phyloP scores from a whole-genome alignment of 1,140 invertebrate genomes.

The Physella acuta region DNA sequence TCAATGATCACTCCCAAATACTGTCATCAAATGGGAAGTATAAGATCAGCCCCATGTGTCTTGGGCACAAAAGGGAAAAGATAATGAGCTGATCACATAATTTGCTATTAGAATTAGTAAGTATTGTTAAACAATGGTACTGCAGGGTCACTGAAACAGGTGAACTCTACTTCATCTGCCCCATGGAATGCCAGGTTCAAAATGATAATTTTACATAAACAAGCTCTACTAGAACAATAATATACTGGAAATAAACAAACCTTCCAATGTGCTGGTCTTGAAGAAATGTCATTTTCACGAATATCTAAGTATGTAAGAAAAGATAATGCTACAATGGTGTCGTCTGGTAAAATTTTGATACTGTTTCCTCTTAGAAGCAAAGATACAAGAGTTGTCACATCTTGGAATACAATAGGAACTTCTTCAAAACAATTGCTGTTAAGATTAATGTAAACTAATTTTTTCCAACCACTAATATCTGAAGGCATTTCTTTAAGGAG shows the following conservation, averaged over 20 bases:
- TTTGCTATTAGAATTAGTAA: no score
- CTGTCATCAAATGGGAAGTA: no score
- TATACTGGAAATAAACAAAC: slow-evolving; percentile 28
- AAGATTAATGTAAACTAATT: slow-evolving; percentile 48
- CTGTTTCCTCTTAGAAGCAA: slow-evolving; percentile 45
- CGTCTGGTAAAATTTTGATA: slow-evolving; percentile 41
- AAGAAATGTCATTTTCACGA: slow-evolving; percentile 45
- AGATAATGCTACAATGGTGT: slow-evolving; percentile 44
- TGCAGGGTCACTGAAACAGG: no score
- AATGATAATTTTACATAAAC: no score
- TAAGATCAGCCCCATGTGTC: no score
- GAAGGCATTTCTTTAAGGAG: slow-evolving; percentile 39
- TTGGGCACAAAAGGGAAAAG: no score
- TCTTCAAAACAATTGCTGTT: slow-evolving; percentile 45
- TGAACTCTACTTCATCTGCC: no score
- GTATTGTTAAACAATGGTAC: no score
- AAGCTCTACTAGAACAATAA: background rate
- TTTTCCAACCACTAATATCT: slow-evolving; percentile 35
- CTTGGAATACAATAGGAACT: slow-evolving; percentile 45
- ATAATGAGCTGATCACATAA: no score
- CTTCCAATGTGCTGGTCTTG: slow-evolving; percentile 50
- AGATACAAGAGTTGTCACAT: slow-evolving; percentile 36
- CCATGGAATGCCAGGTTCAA: no score
- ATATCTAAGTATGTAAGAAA: slow-evolving; percentile 51
- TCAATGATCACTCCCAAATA: no score